Base-by-base conservation (phyloP, 2,888 invertebrate genomes). In the Podabrus alpinus region DNA sequence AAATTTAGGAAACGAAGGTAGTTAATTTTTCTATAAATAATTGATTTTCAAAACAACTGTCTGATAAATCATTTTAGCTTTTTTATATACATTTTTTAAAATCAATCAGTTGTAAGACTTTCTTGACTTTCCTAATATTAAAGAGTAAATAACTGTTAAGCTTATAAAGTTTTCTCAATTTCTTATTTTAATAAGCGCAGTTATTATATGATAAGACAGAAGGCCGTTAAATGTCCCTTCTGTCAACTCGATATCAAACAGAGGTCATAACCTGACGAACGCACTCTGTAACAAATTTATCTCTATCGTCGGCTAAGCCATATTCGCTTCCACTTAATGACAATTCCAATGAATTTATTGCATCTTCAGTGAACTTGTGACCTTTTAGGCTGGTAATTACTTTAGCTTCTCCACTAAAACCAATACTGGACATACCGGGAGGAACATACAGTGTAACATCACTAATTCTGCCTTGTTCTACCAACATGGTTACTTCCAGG, bases 381-480 rank as follows among this genome's bases (percentile, higher is more conserved):
- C 93, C 93, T 82, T 91, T 91, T 9, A 93, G 87, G 78, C 90
- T 90, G 4, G 92, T 92, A 68, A 93, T 89, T 19, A 86, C 85
- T 25, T 91, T 91, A 0, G 92, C 92, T 81, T 93, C 91, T 7
- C 91, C 91, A 78, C 89, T 89, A 83, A 91, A 91, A 11, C 91
- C 91, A 3, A 89, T 89, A 29, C 90, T 88, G 5, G 90, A 88
- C 59, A 93, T 85, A 4, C 92, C 91, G 0, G 90, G 89, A 3
- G 93, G 92, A 77, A 93, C 88, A 80, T 88, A 91, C 71, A 94
- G 88, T 4, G 90, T 91, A 62, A 93, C 91, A 83, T 93, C 92
- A 76, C 89, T 88, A 66, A 94, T 91, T 68, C 91, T 89, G 10
- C 94, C 94, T 25, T 90, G 89, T 78, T 91, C 90, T 1, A 94